Percentiles rank a stretch among this genome's conserved stretches.
Conservation (phyloP, 1,140 invertebrate genomes). For the Procambarus clarkii region DNA sequence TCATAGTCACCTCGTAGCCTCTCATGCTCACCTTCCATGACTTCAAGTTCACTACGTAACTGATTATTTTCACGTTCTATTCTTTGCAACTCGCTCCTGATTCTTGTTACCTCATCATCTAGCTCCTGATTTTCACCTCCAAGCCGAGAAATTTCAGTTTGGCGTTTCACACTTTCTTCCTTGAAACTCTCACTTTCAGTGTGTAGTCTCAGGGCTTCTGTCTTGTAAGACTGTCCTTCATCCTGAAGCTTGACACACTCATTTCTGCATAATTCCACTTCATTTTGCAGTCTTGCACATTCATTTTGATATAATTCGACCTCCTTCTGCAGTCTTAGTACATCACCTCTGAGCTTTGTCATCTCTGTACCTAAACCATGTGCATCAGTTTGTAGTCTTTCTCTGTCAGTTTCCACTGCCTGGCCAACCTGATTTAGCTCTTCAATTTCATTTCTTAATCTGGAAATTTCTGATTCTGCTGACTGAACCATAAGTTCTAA, state of each 20-base stretch:
- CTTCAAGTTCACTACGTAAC: slow-evolving; percentile 68
- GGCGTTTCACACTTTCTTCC: slow-evolving; percentile 13
- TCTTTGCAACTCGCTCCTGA: slow-evolving; percentile 40
- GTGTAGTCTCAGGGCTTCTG: neutral
- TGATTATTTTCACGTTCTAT: slow-evolving; percentile 57
- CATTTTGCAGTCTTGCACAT: slow-evolving; percentile 22
- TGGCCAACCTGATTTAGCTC: slow-evolving; percentile 44
- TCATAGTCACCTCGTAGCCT: slow-evolving; percentile 55
- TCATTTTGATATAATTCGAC: slow-evolving; percentile 23
- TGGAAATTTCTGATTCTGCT: slow-evolving; percentile 70
- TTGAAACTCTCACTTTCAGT: slow-evolving; percentile 4
- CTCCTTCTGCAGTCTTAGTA: slow-evolving; percentile 30
- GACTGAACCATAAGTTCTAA: slow-evolving; percentile 72
- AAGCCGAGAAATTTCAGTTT: slow-evolving; percentile 26
- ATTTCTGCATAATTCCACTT: neutral
- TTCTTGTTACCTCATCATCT: slow-evolving; percentile 24
- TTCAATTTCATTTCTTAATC: slow-evolving; percentile 61
- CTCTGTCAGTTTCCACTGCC: slow-evolving; percentile 45
- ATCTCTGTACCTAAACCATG: slow-evolving; percentile 41
- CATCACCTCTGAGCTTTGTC: slow-evolving; percentile 43
- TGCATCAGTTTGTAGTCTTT: slow-evolving; percentile 41
- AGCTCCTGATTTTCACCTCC: slow-evolving; percentile 35
- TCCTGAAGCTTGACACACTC: slow-evolving; percentile 15
- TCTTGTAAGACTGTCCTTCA: slow-evolving; percentile 8
- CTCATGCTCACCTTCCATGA: slow-evolving; percentile 69